Evolutionary conservation across 2,888 invertebrate species (phyloP), one percentile per base, ranked within the genome.

Genomic region (Diaperis boleti): DNA sequence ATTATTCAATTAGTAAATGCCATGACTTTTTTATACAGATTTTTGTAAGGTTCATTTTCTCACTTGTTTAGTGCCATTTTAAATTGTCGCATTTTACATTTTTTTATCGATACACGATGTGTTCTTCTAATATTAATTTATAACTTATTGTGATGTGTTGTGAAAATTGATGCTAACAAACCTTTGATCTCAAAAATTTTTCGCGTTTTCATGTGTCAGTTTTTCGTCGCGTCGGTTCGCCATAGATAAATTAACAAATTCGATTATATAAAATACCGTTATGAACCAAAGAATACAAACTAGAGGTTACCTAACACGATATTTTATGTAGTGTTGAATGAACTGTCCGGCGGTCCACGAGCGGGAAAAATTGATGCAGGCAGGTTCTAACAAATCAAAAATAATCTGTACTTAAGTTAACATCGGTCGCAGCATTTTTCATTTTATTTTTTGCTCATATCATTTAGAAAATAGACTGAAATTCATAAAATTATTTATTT

Each of bases 381-480:
- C 31, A 26, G 20, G 33, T 33, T 15, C 13, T 13, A 18, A 20
- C 20, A 20, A 59, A 52, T 49, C 59, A 52, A 49, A 52, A 55
- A 41, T 18, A 22, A 49, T 22, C 49, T 39, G 64, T 65, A 65
- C 65, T 65, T 63, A 63, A 49, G 35, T 45, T 42, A n/a, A 44
- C 42, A 17, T 50, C 42, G 62, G 60, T 67, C 66, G 66, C 69
- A 29, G 68, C 65, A 67, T 67, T 45, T 49, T 59, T 50, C 37
- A 55, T 63, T 57, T 62, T 44, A 37, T 61, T 59, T 56, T 63
- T 62, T 72, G 70, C 69, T 70, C 70, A 72, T 70, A 65, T 69
- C 69, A 67, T 71, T 74, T 67, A 69, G 66, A 65, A 65, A 62
- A 74, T 76, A 78, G 79, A 79, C 79, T 79, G 79, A 79, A 74